phyloP scores from a whole-genome alignment of 2,113 vertebrate species.

The Peucedramus taeniatus region DNA sequence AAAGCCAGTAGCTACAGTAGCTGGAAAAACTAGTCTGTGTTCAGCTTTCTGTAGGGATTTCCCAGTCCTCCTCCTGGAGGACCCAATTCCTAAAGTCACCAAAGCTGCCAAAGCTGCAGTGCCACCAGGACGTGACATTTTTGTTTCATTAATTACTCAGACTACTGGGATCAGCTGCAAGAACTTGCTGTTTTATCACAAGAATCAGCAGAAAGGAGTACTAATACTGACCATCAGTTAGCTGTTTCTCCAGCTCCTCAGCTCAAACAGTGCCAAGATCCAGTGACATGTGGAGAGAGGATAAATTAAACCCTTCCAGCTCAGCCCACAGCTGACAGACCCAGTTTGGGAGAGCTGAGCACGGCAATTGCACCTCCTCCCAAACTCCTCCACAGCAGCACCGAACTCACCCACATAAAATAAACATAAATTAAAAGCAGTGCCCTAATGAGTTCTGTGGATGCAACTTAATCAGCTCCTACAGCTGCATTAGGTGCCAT shows the following conservation, averaged over 20 bases:
- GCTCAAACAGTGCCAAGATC: background rate
- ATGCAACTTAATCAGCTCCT: background rate
- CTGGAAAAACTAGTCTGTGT: background rate
- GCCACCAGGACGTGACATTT: background rate
- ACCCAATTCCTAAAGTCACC: background rate
- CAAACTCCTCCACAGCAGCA: background rate
- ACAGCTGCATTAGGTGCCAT: background rate
- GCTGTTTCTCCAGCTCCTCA: background rate
- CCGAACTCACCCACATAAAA: background rate
- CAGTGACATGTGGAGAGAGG: background rate
- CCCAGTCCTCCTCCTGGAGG: background rate
- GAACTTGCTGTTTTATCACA: background rate
- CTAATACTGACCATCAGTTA: background rate
- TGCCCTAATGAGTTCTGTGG: background rate
- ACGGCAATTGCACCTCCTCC: fast-evolving
- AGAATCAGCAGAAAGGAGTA: background rate
- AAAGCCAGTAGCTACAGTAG: background rate
- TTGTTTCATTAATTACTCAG: background rate
- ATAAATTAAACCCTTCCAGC: background rate
- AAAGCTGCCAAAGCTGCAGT: background rate
- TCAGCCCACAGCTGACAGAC: background rate
- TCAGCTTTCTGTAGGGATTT: background rate
- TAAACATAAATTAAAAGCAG: background rate
- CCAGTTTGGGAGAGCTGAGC: background rate
- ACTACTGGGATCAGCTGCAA: background rate